Conservation (phyloP, 1,140 invertebrate genomes). For the Aphidius ervi region DNA sequence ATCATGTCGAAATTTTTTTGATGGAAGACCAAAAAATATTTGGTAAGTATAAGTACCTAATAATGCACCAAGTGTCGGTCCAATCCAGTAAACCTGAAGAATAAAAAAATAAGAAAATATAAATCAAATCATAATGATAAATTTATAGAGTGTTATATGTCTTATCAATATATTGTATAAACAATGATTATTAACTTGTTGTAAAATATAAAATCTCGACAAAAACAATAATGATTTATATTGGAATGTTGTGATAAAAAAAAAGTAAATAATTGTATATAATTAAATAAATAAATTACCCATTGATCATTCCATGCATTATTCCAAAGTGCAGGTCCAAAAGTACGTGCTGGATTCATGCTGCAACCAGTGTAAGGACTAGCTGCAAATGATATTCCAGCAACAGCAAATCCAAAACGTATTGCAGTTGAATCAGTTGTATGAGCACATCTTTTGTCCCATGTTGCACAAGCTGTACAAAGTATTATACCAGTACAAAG, state of each 20-base stretch:
- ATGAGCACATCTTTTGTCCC: constrained; percentile 59
- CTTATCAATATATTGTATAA: neutral
- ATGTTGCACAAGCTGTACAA: constrained; percentile 61
- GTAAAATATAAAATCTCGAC: too few species aligned
- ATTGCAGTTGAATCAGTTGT: constrained; percentile 58
- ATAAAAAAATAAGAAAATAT: neutral
- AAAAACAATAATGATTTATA: too few species aligned
- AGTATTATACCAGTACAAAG: constrained; percentile 58
- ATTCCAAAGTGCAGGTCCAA: constrained; percentile 71
- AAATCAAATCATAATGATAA: neutral
- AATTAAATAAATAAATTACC: constrained; percentile 49
- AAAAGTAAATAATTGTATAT: constrained; percentile 5
- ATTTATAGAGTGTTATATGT: neutral
- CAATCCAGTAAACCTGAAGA: constrained; percentile 39
- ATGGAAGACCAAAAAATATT: constrained; percentile 27
- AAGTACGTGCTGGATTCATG: constrained; percentile 77
- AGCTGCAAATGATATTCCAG: constrained; percentile 59
- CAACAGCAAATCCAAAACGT: constrained; percentile 62
- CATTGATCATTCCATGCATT: constrained; percentile 66
- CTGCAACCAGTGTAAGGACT: constrained; percentile 68
- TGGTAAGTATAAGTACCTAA: constrained; percentile 37
- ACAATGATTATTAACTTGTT: too few species aligned
- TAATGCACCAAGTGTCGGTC: constrained; percentile 33
- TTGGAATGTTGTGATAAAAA: too few species aligned
- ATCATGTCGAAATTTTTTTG: constrained; percentile 2